These are phyloP conservation scores for Acanthoscelides obtectus DNA, from an alignment of 2,888 invertebrate genomes.

Conservation along the genomic window DNA sequence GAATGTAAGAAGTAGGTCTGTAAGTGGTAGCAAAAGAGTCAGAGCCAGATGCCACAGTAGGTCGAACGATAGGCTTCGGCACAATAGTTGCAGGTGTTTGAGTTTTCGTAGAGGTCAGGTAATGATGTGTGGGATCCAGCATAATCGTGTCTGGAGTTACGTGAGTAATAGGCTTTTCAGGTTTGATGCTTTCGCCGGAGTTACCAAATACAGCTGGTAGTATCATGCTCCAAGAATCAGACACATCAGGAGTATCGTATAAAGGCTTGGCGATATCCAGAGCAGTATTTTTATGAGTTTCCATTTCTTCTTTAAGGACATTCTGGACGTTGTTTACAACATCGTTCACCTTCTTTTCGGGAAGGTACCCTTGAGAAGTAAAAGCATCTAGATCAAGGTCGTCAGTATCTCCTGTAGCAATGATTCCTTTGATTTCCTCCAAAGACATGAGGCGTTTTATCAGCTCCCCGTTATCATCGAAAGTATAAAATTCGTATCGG, in stretches of 20 bases:
- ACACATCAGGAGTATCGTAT: conserved; percentile 68
- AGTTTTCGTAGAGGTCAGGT: not conserved
- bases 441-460: conserved; percentile 80
- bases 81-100: not conserved
- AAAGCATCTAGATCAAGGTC: conserved; percentile 52
- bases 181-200: conserved; percentile 39
- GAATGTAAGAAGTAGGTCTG: not conserved
- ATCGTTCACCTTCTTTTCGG: conserved; percentile 68
- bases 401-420: conserved; percentile 75
- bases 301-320: conserved; percentile 75
- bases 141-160: conserved; percentile 42
- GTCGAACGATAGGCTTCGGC: not conserved
- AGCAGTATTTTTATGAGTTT: conserved; percentile 50
- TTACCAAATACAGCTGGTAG: conserved; percentile 74
- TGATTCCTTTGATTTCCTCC: conserved; percentile 79
- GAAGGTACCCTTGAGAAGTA: conserved; percentile 39
- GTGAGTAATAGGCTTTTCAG: conserved; percentile 34
- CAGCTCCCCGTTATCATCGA: conserved; percentile 77
- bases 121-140: conserved; percentile 29
- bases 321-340: conserved; percentile 80
- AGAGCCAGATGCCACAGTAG: not conserved
- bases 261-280: conserved; percentile 43
- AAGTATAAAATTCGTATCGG: conserved; percentile 82
- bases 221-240: conserved; percentile 76
- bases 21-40: not conserved